Evolutionary conservation across 2,797 vertebrate species (phyloP), one percentile per base, ranked within the genome.

Genomic region (Spinibarbus caldwelli): DNA sequence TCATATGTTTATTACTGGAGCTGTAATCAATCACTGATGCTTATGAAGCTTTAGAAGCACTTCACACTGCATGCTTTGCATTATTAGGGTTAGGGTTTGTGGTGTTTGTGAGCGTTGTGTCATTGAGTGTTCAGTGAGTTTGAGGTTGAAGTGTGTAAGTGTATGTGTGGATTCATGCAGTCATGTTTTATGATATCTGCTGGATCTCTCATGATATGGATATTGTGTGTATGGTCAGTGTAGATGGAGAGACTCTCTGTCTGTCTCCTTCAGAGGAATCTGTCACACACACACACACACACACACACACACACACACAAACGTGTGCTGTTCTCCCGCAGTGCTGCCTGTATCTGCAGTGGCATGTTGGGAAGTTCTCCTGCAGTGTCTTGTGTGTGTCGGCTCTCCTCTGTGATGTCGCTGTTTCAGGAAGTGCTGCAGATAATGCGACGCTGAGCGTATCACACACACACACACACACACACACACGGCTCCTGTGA

Each of bases 321-420:
- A n/a, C n/a, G n/a, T 5, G 43, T 9, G 43, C 15, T 45, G 41
- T 45, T 66, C 59, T 79, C 38, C 15, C 5, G 38, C 57, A 66
- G 78, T 62, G n/a, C 23, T 78, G 71, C 19, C 29, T 76, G 59
- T 80, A 41, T 78, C 78, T 80, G 59, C 75, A 78, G 75, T 78
- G 75, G 75, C 21, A 57, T 77, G 52, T 41, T 77, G 31, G 54
- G 73, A 34, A 36, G 59, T 29, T 43, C 57, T 78, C n/a, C 43
- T 62, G 23, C 78, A 47, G 59, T 31, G 43, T 21, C 21, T 12
- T 6, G 15, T 3, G 23, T 29, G 15, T 78, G 26, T 38, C 7
- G 5, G 23, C n/a, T 38, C 7, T 26, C 38, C 49, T 57, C 10
- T 41, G 76, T 64, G 23, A 78, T 75, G 17, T 52, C 21, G 52